A percentile compares a stretch with the other conserved stretches of the same genome.
phyloP scores from a whole-genome alignment of 1,140 invertebrate species.

The Ceratitis capitata region DNA sequence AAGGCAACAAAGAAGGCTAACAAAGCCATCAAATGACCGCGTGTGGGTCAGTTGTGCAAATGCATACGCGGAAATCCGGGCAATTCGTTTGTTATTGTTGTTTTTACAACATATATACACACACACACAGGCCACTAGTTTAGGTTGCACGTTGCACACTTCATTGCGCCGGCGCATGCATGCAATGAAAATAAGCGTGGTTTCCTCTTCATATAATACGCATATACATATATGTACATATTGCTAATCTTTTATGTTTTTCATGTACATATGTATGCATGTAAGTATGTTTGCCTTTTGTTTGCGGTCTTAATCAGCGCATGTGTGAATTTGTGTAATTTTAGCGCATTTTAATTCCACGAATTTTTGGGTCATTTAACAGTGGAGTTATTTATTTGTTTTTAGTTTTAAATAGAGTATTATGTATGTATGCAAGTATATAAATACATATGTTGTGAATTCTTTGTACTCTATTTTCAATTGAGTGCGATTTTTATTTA shows the following conservation, averaged over 20 bases:
- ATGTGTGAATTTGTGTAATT: not conserved
- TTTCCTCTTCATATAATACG: not conserved
- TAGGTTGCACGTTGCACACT: constrained; percentile 9
- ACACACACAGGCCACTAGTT: not conserved
- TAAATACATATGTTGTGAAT: not conserved
- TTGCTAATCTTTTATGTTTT: not conserved
- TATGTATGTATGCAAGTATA: not conserved
- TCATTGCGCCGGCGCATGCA: not conserved
- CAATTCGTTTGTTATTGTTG: constrained; percentile 37
- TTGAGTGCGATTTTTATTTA: not conserved
- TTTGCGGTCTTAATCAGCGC: not conserved
- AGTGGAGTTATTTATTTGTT: not conserved
- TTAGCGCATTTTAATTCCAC: not conserved
- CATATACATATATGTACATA: not conserved
- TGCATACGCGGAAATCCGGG: constrained; percentile 33
- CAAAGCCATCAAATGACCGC: constrained; percentile 16
- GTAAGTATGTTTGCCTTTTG: not conserved
- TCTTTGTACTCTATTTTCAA: not conserved
- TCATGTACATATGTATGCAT: not conserved
- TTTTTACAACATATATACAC: not conserved
- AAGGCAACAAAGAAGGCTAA: not conserved
- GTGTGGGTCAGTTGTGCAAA: not conserved
- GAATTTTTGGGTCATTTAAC: too few species aligned
- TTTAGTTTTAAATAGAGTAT: not conserved
- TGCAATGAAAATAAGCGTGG: constrained; percentile 10